Conservation (phyloP, 2,888 invertebrate genomes). For the Eristalis pertinax region DNA sequence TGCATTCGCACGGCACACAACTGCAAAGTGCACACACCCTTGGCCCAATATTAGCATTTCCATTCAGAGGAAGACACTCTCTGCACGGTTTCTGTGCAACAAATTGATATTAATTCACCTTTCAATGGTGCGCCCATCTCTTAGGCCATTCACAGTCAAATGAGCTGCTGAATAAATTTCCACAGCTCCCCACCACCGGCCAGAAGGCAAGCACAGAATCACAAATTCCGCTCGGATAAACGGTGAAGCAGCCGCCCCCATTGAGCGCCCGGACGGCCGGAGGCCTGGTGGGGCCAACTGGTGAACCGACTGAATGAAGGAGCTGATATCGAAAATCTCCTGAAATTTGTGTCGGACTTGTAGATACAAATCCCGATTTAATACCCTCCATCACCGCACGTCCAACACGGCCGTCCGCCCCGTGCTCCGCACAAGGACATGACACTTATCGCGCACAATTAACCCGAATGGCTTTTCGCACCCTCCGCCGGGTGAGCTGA, state of each 20-base stretch:
- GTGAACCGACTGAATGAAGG: conserved; percentile 8
- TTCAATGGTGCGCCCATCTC: conserved; percentile 21
- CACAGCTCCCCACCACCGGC: not conserved
- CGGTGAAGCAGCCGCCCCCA: not conserved
- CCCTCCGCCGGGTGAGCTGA: conserved; percentile 25
- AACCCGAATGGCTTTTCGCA: conserved; percentile 70
- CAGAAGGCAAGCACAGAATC: conserved; percentile 15
- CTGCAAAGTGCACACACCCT: conserved; percentile 15
- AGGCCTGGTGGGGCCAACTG: conserved; percentile 1
- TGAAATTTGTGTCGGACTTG: conserved; percentile 72
- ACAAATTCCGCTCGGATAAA: conserved; percentile 43
- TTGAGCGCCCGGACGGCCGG: not conserved
- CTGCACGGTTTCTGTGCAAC: conserved; percentile 23
- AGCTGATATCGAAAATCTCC: conserved; percentile 66
- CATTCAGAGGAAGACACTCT: conserved; percentile 21
- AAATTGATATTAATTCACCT: conserved; percentile 54
- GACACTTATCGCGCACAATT: conserved; percentile 73
- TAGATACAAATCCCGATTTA: conserved; percentile 72
- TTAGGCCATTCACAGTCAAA: conserved; percentile 38
- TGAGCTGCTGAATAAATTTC: conserved; percentile 39
- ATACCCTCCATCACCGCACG: conserved; percentile 33
- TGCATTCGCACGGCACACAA: not conserved
- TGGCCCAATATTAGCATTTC: conserved; percentile 26
- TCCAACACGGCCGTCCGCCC: not conserved
- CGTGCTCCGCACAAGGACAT: conserved; percentile 59